A percentile compares a stretch with the other conserved stretches of the same genome.
Conservation (phyloP, 1,140 invertebrate genomes). For the Drosophila pseudoananassae region DNA sequence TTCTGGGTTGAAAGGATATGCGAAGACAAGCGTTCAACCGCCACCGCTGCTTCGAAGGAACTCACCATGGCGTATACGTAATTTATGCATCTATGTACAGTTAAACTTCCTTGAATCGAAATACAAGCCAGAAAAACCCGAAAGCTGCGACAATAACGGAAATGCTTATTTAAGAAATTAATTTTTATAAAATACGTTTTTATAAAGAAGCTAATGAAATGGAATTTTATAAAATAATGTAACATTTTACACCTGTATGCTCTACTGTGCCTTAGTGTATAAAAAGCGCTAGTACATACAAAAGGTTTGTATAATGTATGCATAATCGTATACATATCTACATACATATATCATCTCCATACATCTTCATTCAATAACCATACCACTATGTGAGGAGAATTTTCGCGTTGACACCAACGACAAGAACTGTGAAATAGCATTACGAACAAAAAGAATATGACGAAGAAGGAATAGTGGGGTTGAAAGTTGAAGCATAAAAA, state of each 20-base stretch:
- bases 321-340: conserved; percentile 21
- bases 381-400: conserved; percentile 33
- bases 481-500: conserved; percentile 8
- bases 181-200: neutral
- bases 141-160: neutral
- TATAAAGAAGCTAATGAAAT: neutral
- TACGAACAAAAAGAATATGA: conserved; percentile 41
- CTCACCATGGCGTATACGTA: conserved; percentile 67
- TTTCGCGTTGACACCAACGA: conserved; percentile 59
- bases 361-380: conserved; percentile 67
- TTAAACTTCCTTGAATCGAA: neutral
- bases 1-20: conserved; percentile 32
- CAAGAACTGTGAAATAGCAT: conserved; percentile 59
- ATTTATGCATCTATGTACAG: conserved; percentile 61
- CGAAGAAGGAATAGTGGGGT: neutral
- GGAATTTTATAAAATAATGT: neutral
- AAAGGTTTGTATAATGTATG: conserved; percentile 17
- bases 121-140: neutral
- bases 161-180: neutral
- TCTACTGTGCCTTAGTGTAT: conserved; percentile 7
- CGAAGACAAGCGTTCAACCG: conserved; percentile 20
- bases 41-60: conserved; percentile 60
- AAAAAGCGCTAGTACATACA: conserved; percentile 10
- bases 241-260: neutral
- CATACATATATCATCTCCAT: conserved; percentile 41